Conservation (phyloP, 2,797 vertebrate genomes). For the Danio jaintianensis region DNA sequence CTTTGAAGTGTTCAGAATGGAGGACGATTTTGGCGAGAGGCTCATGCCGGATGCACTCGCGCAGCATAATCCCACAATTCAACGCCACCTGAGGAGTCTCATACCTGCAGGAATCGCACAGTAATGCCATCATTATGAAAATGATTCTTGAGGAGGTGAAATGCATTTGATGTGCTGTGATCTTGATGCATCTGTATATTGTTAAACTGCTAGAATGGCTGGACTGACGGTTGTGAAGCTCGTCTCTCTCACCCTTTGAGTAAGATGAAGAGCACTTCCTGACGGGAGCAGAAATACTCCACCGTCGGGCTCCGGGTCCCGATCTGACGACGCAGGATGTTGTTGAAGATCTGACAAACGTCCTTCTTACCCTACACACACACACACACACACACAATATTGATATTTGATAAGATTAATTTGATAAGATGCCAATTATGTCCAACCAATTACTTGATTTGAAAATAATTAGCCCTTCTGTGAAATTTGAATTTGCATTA, state of each 20-base stretch:
- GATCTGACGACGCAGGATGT: constrained; percentile 97
- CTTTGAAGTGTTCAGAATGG: constrained; percentile 88
- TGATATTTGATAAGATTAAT: too few species aligned
- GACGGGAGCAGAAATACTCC: constrained; percentile 94
- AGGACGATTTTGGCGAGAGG: constrained; percentile 92
- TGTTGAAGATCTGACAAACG: constrained; percentile 98
- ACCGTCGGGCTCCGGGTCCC: constrained; percentile 93
- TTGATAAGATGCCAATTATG: too few species aligned
- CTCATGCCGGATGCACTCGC: constrained; percentile 95
- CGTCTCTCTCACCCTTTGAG: constrained; percentile 87
- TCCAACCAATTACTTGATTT: not conserved
- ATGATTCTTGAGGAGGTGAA: not conserved
- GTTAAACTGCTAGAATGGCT: too few species aligned
- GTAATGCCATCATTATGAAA: not conserved
- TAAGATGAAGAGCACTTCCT: constrained; percentile 93
- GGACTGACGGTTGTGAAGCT: not conserved
- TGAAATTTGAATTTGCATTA: too few species aligned
- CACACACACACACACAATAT: too few species aligned
- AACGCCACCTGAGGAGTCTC: constrained; percentile 91
- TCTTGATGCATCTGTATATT: not conserved
- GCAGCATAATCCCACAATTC: constrained; percentile 96
- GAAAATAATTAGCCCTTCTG: too few species aligned
- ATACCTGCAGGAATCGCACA: constrained; percentile 77
- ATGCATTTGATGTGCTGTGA: not conserved
- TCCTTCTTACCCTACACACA: constrained; percentile 93